Base-by-base conservation (phyloP, 2,113 vertebrate genomes). In the Aythya baeri region DNA sequence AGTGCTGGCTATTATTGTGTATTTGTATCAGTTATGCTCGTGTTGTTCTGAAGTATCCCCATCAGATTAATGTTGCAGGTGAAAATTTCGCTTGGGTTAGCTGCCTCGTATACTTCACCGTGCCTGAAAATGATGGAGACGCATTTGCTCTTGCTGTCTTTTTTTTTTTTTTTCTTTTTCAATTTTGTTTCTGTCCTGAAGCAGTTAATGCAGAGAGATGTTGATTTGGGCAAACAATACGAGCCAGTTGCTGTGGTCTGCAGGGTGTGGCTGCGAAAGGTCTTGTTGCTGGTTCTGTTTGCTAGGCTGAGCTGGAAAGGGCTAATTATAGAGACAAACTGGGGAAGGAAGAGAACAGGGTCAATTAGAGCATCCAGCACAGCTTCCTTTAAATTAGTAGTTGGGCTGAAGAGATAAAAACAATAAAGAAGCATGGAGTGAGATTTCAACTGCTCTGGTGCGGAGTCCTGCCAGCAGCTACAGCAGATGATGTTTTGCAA, bases 311-410 rank as follows among this genome's bases (percentile, higher is more conserved):
- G 86, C 93, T 96, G 95, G 94, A 93, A 96, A 88, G 85, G 61
- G 85, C 96, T 97, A 97, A 98, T 98, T 98, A 98, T 93, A 98
- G 97, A 96, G 87, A 89, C 85, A 97, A 94, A 97, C 93, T 91
- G 89, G 96, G 97, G 92, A 97, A 98, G 95, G 97, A 97, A 96
- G 95, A 96, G 97, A 97, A 96, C 54, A 38, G 86, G 95, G 95
- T 97, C 96, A 97, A 91, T 96, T 95, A 92, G 94, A 92, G 95
- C 96, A 97, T 96, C 97, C 79, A 97, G 92, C 96, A 89, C 57
- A 94, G 91, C 95, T 97, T 98, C 95, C 95, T 97, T 97, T 97
- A 97, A 98, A 97, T 97, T 95, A 97, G 92, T 96, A 88, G 94
- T 97, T 97, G 91, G 90, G 57, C 81, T 96, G 67, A 83, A 94